These are phyloP conservation scores for Rana temporaria DNA, from an alignment of 2,113 vertebrate genomes.

Conservation along the genomic window DNA sequence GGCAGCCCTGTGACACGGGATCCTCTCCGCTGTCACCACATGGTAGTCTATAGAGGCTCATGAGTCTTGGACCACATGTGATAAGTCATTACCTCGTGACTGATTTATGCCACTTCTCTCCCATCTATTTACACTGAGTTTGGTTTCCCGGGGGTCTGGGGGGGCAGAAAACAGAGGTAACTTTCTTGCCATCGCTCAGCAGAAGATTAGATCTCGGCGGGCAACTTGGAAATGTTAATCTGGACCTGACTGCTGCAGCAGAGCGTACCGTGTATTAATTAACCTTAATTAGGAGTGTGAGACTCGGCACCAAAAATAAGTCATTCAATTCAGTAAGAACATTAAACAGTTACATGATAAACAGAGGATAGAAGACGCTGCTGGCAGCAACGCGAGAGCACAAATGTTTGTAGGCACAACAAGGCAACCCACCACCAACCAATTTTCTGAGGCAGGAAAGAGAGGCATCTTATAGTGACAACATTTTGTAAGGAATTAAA, in stretches of 20 bases:
- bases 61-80: background rate
- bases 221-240: conserved; percentile 3
- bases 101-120: conserved; percentile 8
- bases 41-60: background rate
- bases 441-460: too few species aligned
- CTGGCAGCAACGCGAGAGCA: background rate
- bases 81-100: conserved; percentile 17
- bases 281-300: conserved; percentile 1
- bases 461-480: too few species aligned
- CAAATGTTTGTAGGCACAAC: background rate
- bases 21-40: conserved; percentile 10
- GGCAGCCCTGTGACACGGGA: conserved; percentile 1
- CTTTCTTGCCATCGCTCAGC: background rate
- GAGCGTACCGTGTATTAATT: background rate
- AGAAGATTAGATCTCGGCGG: conserved; percentile 4
- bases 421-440: background rate
- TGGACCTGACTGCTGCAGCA: background rate
- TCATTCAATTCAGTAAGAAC: background rate
- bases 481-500: too few species aligned
- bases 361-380: background rate
- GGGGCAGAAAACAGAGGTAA: conserved; percentile 5
- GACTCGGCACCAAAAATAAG: conserved; percentile 14
- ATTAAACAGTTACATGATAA: background rate
- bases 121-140: conserved; percentile 3
- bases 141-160: background rate